Evolutionary conservation across 2,797 vertebrate species (phyloP), one percentile per base, ranked within the genome.

Genomic region (Semotilus atromaculatus): DNA sequence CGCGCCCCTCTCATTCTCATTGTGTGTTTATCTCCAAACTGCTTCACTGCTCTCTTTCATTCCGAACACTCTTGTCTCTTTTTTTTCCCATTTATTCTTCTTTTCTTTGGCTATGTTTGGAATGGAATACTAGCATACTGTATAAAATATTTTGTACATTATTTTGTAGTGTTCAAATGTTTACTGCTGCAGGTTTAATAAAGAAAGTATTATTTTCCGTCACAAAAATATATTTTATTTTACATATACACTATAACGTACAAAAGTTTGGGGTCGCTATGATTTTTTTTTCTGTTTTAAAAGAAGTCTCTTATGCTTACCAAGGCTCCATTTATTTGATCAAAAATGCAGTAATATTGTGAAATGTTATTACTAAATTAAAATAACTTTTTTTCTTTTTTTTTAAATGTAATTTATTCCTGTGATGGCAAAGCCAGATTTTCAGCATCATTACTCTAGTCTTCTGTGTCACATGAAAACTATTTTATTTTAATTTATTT

Each of bases 21-120:
- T 83, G 76, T 72, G 40, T 60, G 36, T 86, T 64, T 70, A 29
- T 83, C 84, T 55, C 19, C 21, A 34, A 18, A 53, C 45, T 85
- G 26, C 66, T 67, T 66, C 31, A 70, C 36, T 82, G 71, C 74
- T 81, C 67, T 60, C 66, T 83, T 68, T 48, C 77, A 66, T 26
- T 66, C 23, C 0, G 0, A 45, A 64, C 14, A 19, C 40, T 26
- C 45, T 31, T 76, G 82, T 40, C 60, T 40, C 16, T 45, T 31
- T 14, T 14, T 45, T 38, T 53, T 58, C 48, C 18, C 55, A 14
- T 71, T 55, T 70, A 34, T 77, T 81, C 26, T 86, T 51, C 18
- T 68, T 72, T 53, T 67, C 23, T 45, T 53, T 64, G 6, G 18
- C 73, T 64, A 48, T 73, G 45, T 78, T 66, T 29, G n/a, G 18